phyloP scores from a whole-genome alignment of 2,113 vertebrate genomes.

The Callipepla squamata region DNA sequence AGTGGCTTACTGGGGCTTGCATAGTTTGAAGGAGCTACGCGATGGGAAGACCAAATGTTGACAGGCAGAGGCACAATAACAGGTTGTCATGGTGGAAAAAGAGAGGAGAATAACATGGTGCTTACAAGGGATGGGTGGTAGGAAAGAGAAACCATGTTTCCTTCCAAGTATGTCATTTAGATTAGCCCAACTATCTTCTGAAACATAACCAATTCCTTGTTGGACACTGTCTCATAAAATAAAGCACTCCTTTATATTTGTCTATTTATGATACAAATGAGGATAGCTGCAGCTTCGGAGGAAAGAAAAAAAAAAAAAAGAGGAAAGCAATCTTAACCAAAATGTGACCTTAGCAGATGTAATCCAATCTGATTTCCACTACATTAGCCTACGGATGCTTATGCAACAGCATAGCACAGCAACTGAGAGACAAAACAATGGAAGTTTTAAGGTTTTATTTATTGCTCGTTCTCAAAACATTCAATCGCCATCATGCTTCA shows the following conservation, averaged over 20 bases:
- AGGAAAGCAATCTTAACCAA: constrained; percentile 53
- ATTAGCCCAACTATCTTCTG: constrained; percentile 36
- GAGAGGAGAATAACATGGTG: neutral
- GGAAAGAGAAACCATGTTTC: neutral
- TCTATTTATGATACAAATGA: constrained; percentile 62
- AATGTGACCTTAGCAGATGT: constrained; percentile 65
- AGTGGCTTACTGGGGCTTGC: neutral
- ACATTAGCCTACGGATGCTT: constrained; percentile 61
- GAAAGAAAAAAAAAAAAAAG: neutral
- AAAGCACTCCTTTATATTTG: constrained; percentile 21
- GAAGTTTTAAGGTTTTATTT: constrained; percentile 77
- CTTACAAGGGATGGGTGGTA: neutral
- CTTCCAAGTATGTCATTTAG: neutral
- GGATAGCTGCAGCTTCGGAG: constrained; percentile 18
- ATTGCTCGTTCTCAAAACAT: constrained; percentile 75
- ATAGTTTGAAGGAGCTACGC: neutral
- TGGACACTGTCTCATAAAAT: constrained; percentile 41
- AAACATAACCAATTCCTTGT: constrained; percentile 34
- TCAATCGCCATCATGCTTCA: constrained; percentile 63
- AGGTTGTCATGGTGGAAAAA: constrained; percentile 7
- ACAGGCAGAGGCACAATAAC: neutral
- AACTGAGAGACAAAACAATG: constrained; percentile 73
- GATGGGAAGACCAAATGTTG: neutral
- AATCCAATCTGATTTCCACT: constrained; percentile 60
- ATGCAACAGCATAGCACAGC: constrained; percentile 65